These are phyloP conservation scores for Rhadina sibilatrix DNA, from an alignment of 2,113 vertebrate genomes.

Conservation along the genomic window DNA sequence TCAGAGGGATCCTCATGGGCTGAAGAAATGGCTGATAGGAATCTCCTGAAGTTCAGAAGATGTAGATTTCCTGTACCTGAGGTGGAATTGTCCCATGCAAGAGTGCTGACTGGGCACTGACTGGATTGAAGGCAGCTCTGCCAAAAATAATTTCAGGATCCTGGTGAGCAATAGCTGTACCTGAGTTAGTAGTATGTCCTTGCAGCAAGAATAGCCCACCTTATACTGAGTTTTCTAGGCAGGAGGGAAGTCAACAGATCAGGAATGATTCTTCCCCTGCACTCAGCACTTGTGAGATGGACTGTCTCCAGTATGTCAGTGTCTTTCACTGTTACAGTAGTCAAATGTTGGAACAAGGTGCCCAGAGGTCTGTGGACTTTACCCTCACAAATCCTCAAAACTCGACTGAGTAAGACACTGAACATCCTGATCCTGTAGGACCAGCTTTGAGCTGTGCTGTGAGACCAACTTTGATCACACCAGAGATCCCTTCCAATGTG, in stretches of 20 bases:
- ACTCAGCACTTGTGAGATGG: not conserved
- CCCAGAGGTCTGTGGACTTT: not conserved
- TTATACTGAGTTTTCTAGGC: not conserved
- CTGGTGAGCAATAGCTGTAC: not conserved
- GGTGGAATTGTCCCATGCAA: not conserved
- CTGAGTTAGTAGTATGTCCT: not conserved
- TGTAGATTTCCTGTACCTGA: fast-evolving
- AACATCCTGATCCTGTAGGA: not conserved
- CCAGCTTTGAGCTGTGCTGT: not conserved
- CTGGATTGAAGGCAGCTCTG: not conserved
- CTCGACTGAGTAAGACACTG: not conserved
- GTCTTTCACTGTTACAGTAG: not conserved
- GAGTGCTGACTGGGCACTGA: not conserved
- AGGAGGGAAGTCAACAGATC: not conserved
- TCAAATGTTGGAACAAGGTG: not conserved
- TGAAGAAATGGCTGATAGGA: not conserved
- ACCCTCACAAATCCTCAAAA: not conserved
- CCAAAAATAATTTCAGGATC: not conserved
- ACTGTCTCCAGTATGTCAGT: not conserved
- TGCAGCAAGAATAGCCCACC: not conserved
- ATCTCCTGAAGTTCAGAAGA: not conserved
- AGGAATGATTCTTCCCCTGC: not conserved
- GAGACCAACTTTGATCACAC: not conserved
- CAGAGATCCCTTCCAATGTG: not conserved
- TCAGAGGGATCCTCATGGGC: not conserved